phyloP scores from a whole-genome alignment of 1,140 invertebrate species.

The Caerostris darwini region DNA sequence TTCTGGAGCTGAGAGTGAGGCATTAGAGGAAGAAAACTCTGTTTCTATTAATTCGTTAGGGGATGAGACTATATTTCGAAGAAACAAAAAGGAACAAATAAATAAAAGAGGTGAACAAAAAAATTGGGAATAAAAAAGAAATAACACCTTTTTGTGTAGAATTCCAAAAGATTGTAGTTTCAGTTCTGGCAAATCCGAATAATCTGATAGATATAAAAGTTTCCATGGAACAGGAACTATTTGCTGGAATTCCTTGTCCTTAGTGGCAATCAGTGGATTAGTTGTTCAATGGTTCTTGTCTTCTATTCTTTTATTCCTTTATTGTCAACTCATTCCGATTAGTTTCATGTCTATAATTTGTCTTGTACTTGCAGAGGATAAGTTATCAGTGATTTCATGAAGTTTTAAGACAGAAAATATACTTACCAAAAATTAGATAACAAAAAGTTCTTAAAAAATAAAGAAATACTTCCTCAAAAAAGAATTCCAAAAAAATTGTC shows the following conservation, averaged over 20 bases:
- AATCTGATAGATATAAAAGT: not conserved
- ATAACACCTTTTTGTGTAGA: not conserved
- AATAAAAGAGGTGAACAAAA: not conserved
- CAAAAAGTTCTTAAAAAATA: too few relatives aligned
- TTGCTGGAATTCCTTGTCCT: not conserved
- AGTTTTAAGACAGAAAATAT: too few relatives aligned
- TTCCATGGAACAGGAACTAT: not conserved
- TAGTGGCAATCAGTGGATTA: not conserved
- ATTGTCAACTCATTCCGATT: too few relatives aligned
- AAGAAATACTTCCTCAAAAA: too few relatives aligned
- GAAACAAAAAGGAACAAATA: not conserved
- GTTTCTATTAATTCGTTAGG: not conserved
- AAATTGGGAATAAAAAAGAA: not conserved
- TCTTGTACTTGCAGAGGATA: too few relatives aligned
- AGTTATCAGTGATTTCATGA: too few relatives aligned
- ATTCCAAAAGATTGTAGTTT: not conserved
- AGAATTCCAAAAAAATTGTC: too few relatives aligned
- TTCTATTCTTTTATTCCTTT: not conserved
- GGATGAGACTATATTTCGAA: not conserved
- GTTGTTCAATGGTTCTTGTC: not conserved
- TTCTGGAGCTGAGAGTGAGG: not conserved
- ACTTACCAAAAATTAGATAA: too few relatives aligned
- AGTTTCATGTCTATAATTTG: too few relatives aligned
- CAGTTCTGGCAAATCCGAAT: not conserved
- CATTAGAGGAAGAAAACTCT: not conserved